Base-by-base conservation (phyloP, 2,113 vertebrate genomes). In the Actenoides hombroni region DNA sequence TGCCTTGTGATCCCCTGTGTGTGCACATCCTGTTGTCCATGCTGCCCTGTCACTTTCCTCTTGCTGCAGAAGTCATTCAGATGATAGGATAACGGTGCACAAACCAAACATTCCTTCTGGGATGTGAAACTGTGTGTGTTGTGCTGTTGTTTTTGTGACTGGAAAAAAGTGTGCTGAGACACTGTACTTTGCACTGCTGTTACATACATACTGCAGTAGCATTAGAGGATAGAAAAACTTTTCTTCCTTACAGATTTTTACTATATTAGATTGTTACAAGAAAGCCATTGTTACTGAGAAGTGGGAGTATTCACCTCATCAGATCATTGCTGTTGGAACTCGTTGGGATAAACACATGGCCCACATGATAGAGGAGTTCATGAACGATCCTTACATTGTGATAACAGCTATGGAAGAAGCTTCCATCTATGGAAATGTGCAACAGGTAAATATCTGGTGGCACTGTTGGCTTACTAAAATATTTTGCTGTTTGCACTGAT, bases 341-440 rank as follows among this genome's bases (percentile, higher is more conserved):
- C 94, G 7, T 11, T 99, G 99, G 99, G 98, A 93, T 83, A 96
- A 51, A 80, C 97, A 97, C 8, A 75, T 98, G 86, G 96, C 97
- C 44, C 59, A 4, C 20, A 87, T 99, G 90, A 83, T 98, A 29
- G 94, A 86, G 83, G 97, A 98, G 48, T 97, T 98, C 96, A 99
- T 99, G 98, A 96, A 96, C 0, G 96, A 98, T 53, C 99, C 99
- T 37, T 98, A 95, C 8, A 1, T 99, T 10, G 96, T 99, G 60
- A 97, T 99, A 85, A 98, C 98, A 1, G 90, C 96, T 64, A 53
- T 97, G 1, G 98, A 99, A 76, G 99, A 99, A 94, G 99, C 99
- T 21, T 98, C 98, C 2, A 97, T 99, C 48, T 99, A 98, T 7
- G 99, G 98, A 31, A 96, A 97, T 2, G 98, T 99, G 60, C 99